Evolutionary conservation across 2,888 invertebrate genomes (phyloP).

Genomic region (Drosophila macrospina): DNA sequence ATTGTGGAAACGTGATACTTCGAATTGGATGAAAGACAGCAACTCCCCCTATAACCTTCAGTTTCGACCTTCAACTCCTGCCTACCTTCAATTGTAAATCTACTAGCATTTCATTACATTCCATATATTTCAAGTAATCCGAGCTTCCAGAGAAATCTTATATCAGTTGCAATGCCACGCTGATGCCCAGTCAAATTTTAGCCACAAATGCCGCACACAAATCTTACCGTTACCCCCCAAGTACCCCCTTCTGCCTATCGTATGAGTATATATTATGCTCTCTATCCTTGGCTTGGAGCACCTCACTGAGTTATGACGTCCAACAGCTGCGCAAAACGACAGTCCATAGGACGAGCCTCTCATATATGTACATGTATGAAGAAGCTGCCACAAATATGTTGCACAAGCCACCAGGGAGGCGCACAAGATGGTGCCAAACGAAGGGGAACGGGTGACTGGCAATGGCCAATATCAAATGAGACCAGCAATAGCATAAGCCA

Average conservation of each 20-base stretch:
- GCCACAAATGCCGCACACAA: constrained; percentile 65
- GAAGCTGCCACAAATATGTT: constrained; percentile 51
- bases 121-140: constrained; percentile 19
- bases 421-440: not conserved
- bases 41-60: no score
- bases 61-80: not conserved
- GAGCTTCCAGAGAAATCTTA: constrained; percentile 20
- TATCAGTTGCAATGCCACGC: constrained; percentile 43
- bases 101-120: constrained; percentile 5
- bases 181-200: constrained; percentile 58
- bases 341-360: constrained; percentile 24
- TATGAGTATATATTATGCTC: constrained; percentile 12
- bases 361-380: constrained; percentile 30
- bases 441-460: not conserved
- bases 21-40: no score
- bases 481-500: constrained; percentile 30
- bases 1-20: no score
- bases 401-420: constrained; percentile 49
- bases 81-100: not conserved
- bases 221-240: constrained; percentile 36
- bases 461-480: constrained; percentile 44
- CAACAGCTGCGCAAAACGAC: constrained; percentile 74
- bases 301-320: constrained; percentile 74
- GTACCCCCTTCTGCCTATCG: not conserved
- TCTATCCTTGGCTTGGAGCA: constrained; percentile 38